A percentile compares a stretch with the other conserved stretches of the same genome.
Conservation (phyloP, 2,113 vertebrate species). For the Butorides virescens region DNA sequence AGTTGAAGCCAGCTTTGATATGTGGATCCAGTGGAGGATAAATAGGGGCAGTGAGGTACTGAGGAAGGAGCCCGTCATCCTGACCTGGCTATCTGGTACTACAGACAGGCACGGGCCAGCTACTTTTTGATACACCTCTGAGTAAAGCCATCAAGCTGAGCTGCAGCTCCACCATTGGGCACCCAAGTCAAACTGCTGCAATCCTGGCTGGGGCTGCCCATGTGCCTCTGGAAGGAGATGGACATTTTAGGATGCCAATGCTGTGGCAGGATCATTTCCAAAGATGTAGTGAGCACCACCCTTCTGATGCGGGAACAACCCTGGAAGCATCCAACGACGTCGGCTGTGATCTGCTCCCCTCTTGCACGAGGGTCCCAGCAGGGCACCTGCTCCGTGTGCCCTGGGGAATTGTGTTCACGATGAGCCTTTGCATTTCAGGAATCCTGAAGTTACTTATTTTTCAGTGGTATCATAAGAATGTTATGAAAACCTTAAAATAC, state of each 20-base stretch:
- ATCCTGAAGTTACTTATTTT: background rate
- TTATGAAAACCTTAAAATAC: background rate
- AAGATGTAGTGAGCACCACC: accelerated
- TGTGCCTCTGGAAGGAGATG: background rate
- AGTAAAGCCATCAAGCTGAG: background rate
- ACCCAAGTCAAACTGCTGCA: background rate
- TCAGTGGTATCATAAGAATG: background rate
- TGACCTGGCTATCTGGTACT: background rate
- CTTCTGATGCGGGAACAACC: background rate
- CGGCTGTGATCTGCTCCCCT: background rate
- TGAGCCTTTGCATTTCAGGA: background rate
- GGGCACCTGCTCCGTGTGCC: background rate
- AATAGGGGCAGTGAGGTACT: background rate
- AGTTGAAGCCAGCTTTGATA: background rate
- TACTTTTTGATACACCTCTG: background rate
- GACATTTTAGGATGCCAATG: background rate
- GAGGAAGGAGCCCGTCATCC: background rate
- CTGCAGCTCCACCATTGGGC: background rate
- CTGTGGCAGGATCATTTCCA: background rate
- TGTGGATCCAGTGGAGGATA: background rate
- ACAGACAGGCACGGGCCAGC: background rate
- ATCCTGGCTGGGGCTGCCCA: too few relatives aligned
- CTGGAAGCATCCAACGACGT: background rate
- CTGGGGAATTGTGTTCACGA: background rate
- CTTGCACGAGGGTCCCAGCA: background rate